Conservation (phyloP, 2,888 invertebrate genomes). For the Cerastoderma edule region DNA sequence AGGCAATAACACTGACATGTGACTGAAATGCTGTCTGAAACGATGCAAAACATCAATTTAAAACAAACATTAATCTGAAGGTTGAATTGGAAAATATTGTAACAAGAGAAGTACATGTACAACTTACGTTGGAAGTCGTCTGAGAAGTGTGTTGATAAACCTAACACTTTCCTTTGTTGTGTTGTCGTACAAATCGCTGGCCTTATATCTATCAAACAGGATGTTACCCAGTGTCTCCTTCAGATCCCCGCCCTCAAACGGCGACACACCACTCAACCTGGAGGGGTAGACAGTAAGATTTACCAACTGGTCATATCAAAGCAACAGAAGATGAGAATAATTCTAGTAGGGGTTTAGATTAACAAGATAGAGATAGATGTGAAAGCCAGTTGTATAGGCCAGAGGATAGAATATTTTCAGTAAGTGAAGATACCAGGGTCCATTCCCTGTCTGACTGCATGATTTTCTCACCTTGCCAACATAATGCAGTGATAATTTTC, state of each 20-base stretch:
- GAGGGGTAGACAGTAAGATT: slow-evolving; percentile 24
- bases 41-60: background rate
- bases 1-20: no score
- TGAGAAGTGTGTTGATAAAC: slow-evolving; percentile 97
- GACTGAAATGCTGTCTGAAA: no score
- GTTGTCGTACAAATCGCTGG: slow-evolving; percentile 97
- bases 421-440: no score
- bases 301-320: background rate
- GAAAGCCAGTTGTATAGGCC: no score
- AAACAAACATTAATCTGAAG: background rate
- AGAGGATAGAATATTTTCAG: no score
- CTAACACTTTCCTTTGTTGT: slow-evolving; percentile 96
- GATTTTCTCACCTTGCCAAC: no score
- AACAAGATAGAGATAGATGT: no score
- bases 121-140: slow-evolving; percentile 93
- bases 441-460: no score
- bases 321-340: no score
- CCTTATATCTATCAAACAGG: slow-evolving; percentile 94
- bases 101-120: background rate
- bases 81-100: background rate
- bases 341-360: no score
- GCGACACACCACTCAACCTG: slow-evolving; percentile 93
- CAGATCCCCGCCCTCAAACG: slow-evolving; percentile 93
- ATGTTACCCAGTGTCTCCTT: slow-evolving; percentile 94
- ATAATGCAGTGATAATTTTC: no score